These are phyloP conservation scores for Drosophila simulans DNA, from an alignment of 1,140 invertebrate genomes.

Conservation along the genomic window DNA sequence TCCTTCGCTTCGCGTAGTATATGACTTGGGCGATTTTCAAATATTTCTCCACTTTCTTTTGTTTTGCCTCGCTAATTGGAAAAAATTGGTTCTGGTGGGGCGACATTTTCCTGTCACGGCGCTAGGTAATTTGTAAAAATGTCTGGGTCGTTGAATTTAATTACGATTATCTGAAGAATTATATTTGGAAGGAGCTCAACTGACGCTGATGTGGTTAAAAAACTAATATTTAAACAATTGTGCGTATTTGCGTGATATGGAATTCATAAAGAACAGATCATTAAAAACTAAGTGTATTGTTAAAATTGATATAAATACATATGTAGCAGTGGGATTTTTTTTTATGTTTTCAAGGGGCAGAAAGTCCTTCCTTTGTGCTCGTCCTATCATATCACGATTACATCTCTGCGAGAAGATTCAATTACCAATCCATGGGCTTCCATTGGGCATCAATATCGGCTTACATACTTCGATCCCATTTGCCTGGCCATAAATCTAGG, in stretches of 20 bases:
- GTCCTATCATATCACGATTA: conserved; percentile 12
- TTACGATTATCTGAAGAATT: conserved; percentile 19
- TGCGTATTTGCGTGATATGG: too few species aligned
- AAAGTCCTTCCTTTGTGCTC: background rate
- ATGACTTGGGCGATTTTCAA: conserved; percentile 32
- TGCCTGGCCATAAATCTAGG: conserved; percentile 53
- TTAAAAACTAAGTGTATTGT: background rate
- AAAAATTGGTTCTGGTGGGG: conserved; percentile 50
- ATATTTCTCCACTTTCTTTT: conserved; percentile 20
- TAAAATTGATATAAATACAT: background rate
- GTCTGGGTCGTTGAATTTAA: conserved; percentile 20
- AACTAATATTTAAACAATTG: background rate
- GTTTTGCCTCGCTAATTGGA: conserved; percentile 53
- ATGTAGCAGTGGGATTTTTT: too few species aligned
- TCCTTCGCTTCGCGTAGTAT: conserved; percentile 9
- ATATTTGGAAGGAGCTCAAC: background rate
- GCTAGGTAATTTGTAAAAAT: conserved; percentile 51
- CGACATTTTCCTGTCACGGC: conserved; percentile 1
- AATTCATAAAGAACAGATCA: too few species aligned
- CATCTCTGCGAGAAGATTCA: conserved; percentile 15
- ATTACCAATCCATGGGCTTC: conserved; percentile 13
- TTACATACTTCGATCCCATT: conserved; percentile 38
- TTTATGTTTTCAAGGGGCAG: background rate
- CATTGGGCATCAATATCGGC: conserved; percentile 15
- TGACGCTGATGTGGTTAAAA: background rate